phyloP scores from a whole-genome alignment of 2,888 invertebrate species.

The Drosophila demipolita region DNA sequence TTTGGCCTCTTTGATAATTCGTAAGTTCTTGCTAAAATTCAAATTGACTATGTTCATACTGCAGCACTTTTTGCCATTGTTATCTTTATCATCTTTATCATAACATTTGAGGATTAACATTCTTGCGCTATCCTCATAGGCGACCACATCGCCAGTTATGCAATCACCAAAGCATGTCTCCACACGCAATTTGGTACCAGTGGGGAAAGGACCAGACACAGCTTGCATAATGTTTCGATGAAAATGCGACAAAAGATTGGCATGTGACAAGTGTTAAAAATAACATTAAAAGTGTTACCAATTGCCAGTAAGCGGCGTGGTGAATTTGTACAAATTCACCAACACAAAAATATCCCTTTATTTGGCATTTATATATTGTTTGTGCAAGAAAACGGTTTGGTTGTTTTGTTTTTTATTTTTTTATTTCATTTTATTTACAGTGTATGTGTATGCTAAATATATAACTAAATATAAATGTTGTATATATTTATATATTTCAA shows the following conservation, averaged over 20 bases:
- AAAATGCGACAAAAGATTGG: neutral
- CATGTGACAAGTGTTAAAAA: slow-evolving; percentile 6
- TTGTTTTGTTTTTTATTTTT: slow-evolving; percentile 33
- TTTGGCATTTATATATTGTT: neutral
- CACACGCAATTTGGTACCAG: slow-evolving; percentile 36
- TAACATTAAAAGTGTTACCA: slow-evolving; percentile 30
- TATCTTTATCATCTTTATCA: slow-evolving; percentile 19
- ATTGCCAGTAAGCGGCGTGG: neutral
- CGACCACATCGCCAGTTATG: slow-evolving; percentile 35
- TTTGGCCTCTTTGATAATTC: slow-evolving; percentile 43
- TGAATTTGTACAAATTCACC: neutral
- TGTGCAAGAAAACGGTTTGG: neutral
- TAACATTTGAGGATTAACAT: slow-evolving; percentile 46
- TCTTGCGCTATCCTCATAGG: slow-evolving; percentile 48
- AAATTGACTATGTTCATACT: slow-evolving; percentile 50
- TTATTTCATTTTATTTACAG: slow-evolving; percentile 83
- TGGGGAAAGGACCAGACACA: slow-evolving; percentile 37
- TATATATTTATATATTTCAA: slow-evolving; percentile 70
- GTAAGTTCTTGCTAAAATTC: slow-evolving; percentile 42
- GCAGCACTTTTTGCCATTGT: slow-evolving; percentile 16
- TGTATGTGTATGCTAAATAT: slow-evolving; percentile 78
- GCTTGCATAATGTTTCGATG: neutral
- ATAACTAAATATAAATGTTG: slow-evolving; percentile 82
- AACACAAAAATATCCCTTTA: neutral
- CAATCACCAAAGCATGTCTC: slow-evolving; percentile 48